Evolutionary conservation across 1,140 invertebrate genomes (phyloP), one percentile per base, ranked within the genome.

Genomic region (Hyphantria cunea): DNA sequence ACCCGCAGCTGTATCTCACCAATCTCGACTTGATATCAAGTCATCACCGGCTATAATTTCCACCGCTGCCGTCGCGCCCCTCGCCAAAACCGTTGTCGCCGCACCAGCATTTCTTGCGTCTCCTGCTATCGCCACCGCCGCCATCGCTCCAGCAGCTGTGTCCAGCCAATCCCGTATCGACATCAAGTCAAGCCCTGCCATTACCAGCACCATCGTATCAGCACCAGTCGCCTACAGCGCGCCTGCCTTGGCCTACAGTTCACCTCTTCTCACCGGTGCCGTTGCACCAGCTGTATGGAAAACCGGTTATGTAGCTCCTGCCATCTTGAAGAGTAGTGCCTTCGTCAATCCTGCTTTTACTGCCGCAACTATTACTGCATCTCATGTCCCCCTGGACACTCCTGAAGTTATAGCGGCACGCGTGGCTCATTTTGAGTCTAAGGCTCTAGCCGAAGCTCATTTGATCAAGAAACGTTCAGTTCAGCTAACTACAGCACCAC

Each of bases 331-430:
- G 90, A 92, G 13, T 5, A 80, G 90, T 49, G 88, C 90, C n/a
- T 1, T 39, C 47, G 91, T 91, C 53, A 89, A 90, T 63, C 85
- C 88, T 53, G 84, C 90, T 39, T 87, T 90, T 65, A 70, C 83
- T 12, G 75, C 84, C n/a, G 72, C 71, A 13, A 66, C 73, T 31
- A 31, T 78, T 52, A 67, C 66, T 33, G 72, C 66, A n/a, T 76
- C 82, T 34, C 72, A 76, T 7, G 2, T 39, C 7, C 7, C 37
- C 7, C 37, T 39, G 8, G 37, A 39, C 2, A 87, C 90, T 31
- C 82, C 87, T 42, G 90, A 90, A 68, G 90, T 92, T n/a, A 79
- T 90, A 49, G 89, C 90, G 42, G 91, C 92, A 53, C 89, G 90
- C 64, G 86, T 87, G 51, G 84, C 90, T 34, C 88, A 91, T 65